Percentiles rank a stretch among this genome's conserved stretches.
phyloP scores from a whole-genome alignment of 2,113 vertebrate genomes.

The Uropsilus gracilis region DNA sequence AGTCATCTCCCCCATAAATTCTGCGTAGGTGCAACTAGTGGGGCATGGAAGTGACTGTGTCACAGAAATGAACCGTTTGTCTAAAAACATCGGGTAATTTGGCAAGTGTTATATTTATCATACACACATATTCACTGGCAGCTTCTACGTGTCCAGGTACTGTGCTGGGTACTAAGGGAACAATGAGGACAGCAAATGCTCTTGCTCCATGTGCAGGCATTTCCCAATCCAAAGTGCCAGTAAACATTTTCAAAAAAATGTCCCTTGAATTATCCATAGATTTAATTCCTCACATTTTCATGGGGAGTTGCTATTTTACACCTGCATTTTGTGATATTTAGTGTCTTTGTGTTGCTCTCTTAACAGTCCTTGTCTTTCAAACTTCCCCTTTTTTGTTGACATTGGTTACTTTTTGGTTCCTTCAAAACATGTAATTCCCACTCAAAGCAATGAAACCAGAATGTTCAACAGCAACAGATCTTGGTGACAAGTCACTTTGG shows the following conservation, averaged over 20 bases:
- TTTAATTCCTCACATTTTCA: not conserved
- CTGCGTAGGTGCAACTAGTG: not conserved
- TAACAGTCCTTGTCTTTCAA: not conserved
- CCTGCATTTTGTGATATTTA: not conserved
- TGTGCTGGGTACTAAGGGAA: not conserved
- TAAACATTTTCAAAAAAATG: not conserved
- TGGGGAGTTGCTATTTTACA: not conserved
- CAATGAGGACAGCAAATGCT: not conserved
- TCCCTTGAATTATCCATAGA: not conserved
- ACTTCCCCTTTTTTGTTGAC: slow-evolving; percentile 25
- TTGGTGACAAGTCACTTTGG: not conserved
- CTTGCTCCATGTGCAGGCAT: not conserved
- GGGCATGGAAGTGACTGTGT: not conserved
- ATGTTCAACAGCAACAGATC: not conserved
- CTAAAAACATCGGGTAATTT: slow-evolving; percentile 7
- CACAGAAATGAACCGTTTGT: not conserved
- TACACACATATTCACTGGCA: not conserved
- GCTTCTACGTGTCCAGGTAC: not conserved
- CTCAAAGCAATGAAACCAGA: not conserved
- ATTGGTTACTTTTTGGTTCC: not conserved
- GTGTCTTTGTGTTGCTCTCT: slow-evolving; percentile 20
- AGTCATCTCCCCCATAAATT: not conserved
- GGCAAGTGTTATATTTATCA: not conserved
- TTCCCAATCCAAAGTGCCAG: not conserved
- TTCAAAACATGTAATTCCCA: not conserved